phyloP scores from a whole-genome alignment of 2,797 vertebrate species.

The Botia almorhae region DNA sequence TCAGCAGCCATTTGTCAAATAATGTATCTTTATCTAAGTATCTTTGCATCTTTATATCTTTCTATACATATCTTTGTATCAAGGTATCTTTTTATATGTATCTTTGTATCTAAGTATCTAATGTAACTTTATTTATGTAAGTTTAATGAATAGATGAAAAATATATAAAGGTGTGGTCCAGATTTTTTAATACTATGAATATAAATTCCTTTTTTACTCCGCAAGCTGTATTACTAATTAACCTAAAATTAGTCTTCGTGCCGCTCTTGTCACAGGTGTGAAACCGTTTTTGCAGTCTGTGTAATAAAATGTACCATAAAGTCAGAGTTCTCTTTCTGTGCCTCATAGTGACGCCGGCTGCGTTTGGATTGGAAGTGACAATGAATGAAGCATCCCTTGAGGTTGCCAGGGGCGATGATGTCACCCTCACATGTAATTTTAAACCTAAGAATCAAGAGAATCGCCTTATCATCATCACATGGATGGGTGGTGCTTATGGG shows the following conservation, averaged over 20 bases:
- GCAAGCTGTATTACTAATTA: not conserved
- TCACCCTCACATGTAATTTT: slow-evolving; percentile 72
- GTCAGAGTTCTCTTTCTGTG: not conserved
- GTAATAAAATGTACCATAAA: not conserved
- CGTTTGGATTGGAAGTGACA: slow-evolving; percentile 69
- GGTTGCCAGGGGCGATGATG: slow-evolving; percentile 67
- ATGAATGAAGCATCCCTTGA: slow-evolving; percentile 64
- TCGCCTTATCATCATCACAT: slow-evolving; percentile 57
- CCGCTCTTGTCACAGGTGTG: not conserved
- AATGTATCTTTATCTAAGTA: not conserved
- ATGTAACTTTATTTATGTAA: not conserved
- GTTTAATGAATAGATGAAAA: not conserved
- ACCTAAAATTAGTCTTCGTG: not conserved
- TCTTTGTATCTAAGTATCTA: too few relatives aligned
- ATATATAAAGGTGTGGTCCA: not conserved
- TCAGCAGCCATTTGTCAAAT: not conserved
- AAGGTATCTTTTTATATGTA: too few relatives aligned
- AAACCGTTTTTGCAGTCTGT: not conserved
- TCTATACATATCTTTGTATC: too few relatives aligned
- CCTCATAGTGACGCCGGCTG: slow-evolving; percentile 68
- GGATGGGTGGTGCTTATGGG: slow-evolving; percentile 60
- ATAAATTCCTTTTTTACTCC: not conserved
- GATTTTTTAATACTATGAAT: not conserved
- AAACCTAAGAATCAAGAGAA: slow-evolving; percentile 54
- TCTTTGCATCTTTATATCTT: not conserved